Conservation (phyloP, 1,140 invertebrate genomes). For the Drosophila ohnishii region DNA sequence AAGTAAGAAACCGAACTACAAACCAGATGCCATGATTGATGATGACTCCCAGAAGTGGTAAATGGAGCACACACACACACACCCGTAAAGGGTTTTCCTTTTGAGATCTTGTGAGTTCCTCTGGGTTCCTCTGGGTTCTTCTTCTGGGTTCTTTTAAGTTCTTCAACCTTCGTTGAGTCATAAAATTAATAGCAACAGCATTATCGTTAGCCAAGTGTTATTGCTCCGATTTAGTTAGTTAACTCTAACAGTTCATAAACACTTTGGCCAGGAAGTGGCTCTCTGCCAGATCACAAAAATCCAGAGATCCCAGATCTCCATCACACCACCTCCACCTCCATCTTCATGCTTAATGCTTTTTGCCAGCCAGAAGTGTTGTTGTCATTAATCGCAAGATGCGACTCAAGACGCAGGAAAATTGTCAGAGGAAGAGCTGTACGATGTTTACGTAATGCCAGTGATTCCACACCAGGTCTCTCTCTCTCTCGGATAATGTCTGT, state of each 20-base stretch:
- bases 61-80: constrained; percentile 2
- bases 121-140: constrained; percentile 8
- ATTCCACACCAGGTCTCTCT: constrained; percentile 17
- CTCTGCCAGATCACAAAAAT: constrained; percentile 1
- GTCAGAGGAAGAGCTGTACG: constrained; percentile 26
- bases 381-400: constrained; percentile 65
- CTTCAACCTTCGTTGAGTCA: constrained; percentile 42
- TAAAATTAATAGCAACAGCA: constrained; percentile 24
- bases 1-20: constrained; percentile 46
- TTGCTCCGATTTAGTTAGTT: constrained; percentile 78
- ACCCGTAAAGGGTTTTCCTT: neutral
- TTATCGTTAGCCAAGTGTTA: constrained; percentile 37
- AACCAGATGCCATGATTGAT: constrained; percentile 36
- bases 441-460: constrained; percentile 48
- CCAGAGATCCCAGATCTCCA: neutral
- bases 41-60: neutral
- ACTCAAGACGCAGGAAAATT: constrained; percentile 74
- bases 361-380: constrained; percentile 16
- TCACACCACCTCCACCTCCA: constrained; percentile 28
- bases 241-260: constrained; percentile 81
- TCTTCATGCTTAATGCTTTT: constrained; percentile 57
- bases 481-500: constrained; percentile 34
- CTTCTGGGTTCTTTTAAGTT: neutral
- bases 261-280: constrained; percentile 35
- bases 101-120: constrained; percentile 4